These are phyloP conservation scores for Panagrolaimus sp. DNA, from an alignment of 1,140 invertebrate species.

Conservation along the genomic window DNA sequence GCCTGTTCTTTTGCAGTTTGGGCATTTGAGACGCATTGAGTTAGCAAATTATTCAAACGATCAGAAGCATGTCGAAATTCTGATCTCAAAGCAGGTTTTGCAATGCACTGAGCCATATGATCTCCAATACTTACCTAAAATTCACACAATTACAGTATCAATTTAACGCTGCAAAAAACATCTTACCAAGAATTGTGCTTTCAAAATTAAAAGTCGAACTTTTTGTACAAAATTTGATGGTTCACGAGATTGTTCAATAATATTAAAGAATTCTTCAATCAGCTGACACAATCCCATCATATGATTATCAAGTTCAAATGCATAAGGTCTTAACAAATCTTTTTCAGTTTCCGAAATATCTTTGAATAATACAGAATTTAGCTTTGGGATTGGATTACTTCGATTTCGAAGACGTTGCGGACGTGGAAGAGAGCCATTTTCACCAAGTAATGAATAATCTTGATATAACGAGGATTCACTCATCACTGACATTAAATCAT, in stretches of 20 bases:
- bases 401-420: not conserved
- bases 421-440: not conserved
- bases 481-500: slow-evolving; percentile 37
- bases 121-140: slow-evolving; percentile 15
- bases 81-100: not conserved
- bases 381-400: not conserved
- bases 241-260: slow-evolving; percentile 29
- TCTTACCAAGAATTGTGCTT: slow-evolving; percentile 32
- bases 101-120: slow-evolving; percentile 15
- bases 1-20: slow-evolving; percentile 15
- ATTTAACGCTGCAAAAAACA: slow-evolving; percentile 21
- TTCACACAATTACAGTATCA: slow-evolving; percentile 9
- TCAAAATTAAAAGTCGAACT: slow-evolving; percentile 30
- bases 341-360: slow-evolving; percentile 29
- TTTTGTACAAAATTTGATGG: slow-evolving; percentile 38
- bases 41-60: slow-evolving; percentile 27
- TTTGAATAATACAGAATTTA: not conserved
- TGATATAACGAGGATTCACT: slow-evolving; percentile 23
- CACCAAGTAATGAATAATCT: not conserved
- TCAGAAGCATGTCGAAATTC: slow-evolving; percentile 26
- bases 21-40: slow-evolving; percentile 23
- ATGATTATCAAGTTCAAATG: slow-evolving; percentile 30
- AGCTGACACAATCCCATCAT: slow-evolving; percentile 5
- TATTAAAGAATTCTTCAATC: slow-evolving; percentile 25
- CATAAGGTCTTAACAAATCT: slow-evolving; percentile 31